Conservation (phyloP, 2,113 vertebrate species). For the Bettongia penicillata region DNA sequence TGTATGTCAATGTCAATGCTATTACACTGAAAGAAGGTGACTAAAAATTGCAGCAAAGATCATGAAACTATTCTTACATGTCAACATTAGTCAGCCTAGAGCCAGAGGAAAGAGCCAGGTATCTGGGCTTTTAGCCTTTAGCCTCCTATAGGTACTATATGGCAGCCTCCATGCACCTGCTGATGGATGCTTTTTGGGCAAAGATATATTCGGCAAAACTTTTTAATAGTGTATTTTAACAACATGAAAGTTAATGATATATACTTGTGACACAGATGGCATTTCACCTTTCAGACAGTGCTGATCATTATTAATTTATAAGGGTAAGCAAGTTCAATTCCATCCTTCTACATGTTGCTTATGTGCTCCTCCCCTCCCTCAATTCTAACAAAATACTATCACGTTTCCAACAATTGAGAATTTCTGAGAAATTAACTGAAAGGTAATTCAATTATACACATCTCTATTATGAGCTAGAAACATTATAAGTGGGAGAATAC, state of each 20-base stretch:
- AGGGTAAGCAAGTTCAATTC: background rate
- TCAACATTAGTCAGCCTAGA: background rate
- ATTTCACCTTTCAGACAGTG: conserved; percentile 39
- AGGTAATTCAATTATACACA: background rate
- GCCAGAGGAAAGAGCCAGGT: background rate
- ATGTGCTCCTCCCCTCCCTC: background rate
- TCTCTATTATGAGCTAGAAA: background rate
- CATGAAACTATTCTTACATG: background rate
- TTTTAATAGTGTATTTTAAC: conserved; percentile 33
- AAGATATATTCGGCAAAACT: background rate
- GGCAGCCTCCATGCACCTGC: background rate
- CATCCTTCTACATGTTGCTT: background rate
- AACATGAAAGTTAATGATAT: conserved; percentile 31
- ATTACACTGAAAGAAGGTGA: background rate
- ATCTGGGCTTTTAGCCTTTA: background rate
- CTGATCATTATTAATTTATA: conserved; percentile 33
- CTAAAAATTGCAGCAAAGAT: background rate
- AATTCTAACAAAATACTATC: background rate
- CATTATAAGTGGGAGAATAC: background rate
- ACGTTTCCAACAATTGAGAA: conserved; percentile 15
- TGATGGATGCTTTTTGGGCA: conserved; percentile 40
- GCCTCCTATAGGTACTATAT: background rate
- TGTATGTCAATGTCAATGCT: background rate
- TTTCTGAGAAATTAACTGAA: conserved; percentile 12
- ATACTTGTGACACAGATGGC: conserved; percentile 2